Conservation (phyloP, 2,888 invertebrate genomes). For the Agrochola litura region DNA sequence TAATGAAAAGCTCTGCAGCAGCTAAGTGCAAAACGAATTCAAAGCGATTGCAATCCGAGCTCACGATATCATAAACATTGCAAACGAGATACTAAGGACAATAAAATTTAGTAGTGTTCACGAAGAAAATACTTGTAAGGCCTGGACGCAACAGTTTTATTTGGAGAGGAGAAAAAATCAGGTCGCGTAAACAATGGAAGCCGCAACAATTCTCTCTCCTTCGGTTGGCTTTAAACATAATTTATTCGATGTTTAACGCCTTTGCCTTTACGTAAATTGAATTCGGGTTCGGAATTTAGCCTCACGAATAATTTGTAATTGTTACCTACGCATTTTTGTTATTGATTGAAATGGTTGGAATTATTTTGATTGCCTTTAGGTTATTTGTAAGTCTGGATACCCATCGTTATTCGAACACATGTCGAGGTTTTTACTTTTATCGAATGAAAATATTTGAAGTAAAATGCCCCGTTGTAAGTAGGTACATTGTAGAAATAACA, state of each 20-base stretch:
- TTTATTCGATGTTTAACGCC: constrained; percentile 63
- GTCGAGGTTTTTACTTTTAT: too few relatives aligned
- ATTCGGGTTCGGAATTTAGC: constrained; percentile 39
- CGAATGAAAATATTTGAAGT: not conserved
- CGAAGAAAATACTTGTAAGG: constrained; percentile 57
- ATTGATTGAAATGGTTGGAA: constrained; percentile 22
- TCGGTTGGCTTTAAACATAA: constrained; percentile 57
- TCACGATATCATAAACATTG: constrained; percentile 63
- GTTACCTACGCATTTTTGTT: constrained; percentile 27
- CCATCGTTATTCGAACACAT: not conserved
- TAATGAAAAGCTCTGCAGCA: constrained; percentile 53
- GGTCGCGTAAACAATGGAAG: constrained; percentile 65
- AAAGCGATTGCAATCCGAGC: constrained; percentile 58
- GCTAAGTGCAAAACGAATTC: constrained; percentile 61
- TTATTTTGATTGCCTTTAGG: not conserved
- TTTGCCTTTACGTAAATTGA: constrained; percentile 56
- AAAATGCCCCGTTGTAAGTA: not conserved
- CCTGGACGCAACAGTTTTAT: constrained; percentile 69
- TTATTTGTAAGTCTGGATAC: not conserved
- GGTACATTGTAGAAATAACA: constrained; percentile 2
- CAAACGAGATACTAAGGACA: constrained; percentile 66
- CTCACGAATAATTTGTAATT: constrained; percentile 35
- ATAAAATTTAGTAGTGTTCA: constrained; percentile 65
- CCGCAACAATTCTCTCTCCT: constrained; percentile 56
- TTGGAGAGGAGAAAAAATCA: constrained; percentile 60